These are phyloP conservation scores for Lycia hirtaria DNA, from an alignment of 2,888 invertebrate species.

Conservation along the genomic window DNA sequence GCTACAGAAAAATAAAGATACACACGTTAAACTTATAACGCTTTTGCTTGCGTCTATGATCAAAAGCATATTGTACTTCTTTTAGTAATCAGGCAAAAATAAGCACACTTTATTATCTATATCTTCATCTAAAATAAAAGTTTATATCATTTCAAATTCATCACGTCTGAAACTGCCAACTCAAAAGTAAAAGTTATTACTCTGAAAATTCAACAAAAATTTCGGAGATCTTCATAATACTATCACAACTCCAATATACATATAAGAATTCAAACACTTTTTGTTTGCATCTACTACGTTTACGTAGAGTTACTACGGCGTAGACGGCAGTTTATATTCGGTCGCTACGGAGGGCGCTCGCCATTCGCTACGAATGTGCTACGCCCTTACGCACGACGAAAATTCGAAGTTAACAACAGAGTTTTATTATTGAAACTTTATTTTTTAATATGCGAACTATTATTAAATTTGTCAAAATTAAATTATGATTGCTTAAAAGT, in stretches of 20 bases:
- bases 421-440: background rate
- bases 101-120: background rate
- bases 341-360: conserved; percentile 64
- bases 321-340: conserved; percentile 70
- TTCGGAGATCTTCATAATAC: conserved; percentile 7
- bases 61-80: too few species aligned
- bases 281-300: conserved; percentile 11
- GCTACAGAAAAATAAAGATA: too few species aligned
- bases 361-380: conserved; percentile 54
- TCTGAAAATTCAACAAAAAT: background rate
- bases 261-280: conserved; percentile 15
- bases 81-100: too few species aligned
- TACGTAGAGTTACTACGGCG: conserved; percentile 56
- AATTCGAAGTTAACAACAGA: conserved; percentile 36
- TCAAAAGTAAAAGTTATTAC: conserved; percentile 3
- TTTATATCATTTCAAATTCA: background rate
- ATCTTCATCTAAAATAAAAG: background rate
- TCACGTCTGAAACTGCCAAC: background rate
- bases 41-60: too few species aligned
- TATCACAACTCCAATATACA: conserved; percentile 7
- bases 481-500: background rate
- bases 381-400: conserved; percentile 39
- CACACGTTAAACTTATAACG: too few species aligned
- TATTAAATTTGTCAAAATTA: background rate
- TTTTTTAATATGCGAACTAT: background rate